Conservation (phyloP, 2,113 vertebrate genomes). For the Podocnemis expansa region DNA sequence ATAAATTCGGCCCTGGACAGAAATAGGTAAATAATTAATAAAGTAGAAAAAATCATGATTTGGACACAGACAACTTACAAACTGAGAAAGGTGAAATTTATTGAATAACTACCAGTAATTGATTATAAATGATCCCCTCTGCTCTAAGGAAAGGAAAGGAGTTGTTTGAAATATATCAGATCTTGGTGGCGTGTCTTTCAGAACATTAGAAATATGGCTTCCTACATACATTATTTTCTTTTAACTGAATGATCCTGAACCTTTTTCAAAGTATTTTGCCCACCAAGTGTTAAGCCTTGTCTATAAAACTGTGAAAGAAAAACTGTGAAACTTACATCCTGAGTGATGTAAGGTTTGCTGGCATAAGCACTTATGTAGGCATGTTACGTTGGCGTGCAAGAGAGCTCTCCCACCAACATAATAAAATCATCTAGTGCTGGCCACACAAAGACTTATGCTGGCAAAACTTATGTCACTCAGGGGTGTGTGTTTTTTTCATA, state of each 20-base stretch:
- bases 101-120: not conserved
- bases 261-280: not conserved
- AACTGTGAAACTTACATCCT: too few species aligned
- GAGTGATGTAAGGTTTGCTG: not conserved
- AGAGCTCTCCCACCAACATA: too few species aligned
- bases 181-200: not conserved
- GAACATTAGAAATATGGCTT: conserved; percentile 3
- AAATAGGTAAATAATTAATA: not conserved
- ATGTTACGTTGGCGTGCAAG: too few species aligned
- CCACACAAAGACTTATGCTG: too few species aligned
- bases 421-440: too few species aligned
- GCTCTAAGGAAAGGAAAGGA: not conserved
- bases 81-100: not conserved
- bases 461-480: too few species aligned
- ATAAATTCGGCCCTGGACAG: too few species aligned
- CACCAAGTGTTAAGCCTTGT: not conserved
- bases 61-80: not conserved
- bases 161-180: conserved; percentile 14
- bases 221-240: conserved; percentile 5
- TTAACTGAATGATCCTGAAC: not conserved
- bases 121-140: not conserved
- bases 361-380: too few species aligned
- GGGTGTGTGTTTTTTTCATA: too few species aligned
- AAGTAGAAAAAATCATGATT: not conserved
- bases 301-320: too few species aligned